Evolutionary conservation across 2,888 invertebrate species (phyloP).

Genomic region (Dimorphilus gyrociliatus): DNA sequence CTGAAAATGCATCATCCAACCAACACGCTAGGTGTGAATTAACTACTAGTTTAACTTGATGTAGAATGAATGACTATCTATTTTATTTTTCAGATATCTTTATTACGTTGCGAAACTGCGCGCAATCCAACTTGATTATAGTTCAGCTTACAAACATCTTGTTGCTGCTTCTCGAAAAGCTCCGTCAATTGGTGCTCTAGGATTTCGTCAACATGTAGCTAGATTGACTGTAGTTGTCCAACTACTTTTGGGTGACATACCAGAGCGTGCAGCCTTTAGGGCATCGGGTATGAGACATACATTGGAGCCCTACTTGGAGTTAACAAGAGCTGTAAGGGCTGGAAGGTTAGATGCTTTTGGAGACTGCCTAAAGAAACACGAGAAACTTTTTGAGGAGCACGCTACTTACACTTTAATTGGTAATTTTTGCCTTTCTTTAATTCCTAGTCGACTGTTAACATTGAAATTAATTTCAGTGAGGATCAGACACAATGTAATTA

Average conservation of each 20-base stretch:
- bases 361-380: slow-evolving; percentile 74
- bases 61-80: no score
- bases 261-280: slow-evolving; percentile 83
- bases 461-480: no score
- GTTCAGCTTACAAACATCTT: slow-evolving; percentile 87
- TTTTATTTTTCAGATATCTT: no score
- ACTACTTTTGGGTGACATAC: slow-evolving; percentile 85
- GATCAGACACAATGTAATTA: slow-evolving; percentile 93
- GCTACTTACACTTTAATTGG: slow-evolving; percentile 87
- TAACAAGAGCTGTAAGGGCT: slow-evolving; percentile 81
- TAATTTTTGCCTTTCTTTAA: no score
- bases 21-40: slow-evolving; percentile 83
- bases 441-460: no score
- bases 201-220: slow-evolving; percentile 84
- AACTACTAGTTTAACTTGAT: no score
- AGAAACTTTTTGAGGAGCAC: slow-evolving; percentile 76
- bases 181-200: slow-evolving; percentile 92
- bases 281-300: slow-evolving; percentile 73
- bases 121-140: slow-evolving; percentile 95
- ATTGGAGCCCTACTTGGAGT: slow-evolving; percentile 82
- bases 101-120: no score
- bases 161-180: slow-evolving; percentile 84
- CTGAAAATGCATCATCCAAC: slow-evolving; percentile 91
- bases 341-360: slow-evolving; percentile 87
- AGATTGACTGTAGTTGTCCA: slow-evolving; percentile 76